Percentiles rank a stretch among this genome's conserved stretches.
Evolutionary conservation across 2,888 invertebrate species (phyloP).

Genomic region (Branchipolynoe longqiensis): DNA sequence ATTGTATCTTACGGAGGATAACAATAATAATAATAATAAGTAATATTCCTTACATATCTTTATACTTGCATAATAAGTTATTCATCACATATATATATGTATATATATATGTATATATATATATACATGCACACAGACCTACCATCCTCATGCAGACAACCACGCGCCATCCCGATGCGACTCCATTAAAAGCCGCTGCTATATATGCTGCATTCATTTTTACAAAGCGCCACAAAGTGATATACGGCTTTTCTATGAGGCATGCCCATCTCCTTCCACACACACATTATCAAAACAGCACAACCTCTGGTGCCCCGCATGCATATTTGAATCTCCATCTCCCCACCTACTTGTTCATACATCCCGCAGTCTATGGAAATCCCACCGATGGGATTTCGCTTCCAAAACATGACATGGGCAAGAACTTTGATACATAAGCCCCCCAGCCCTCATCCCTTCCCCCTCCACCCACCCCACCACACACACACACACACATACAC

Average conservation of each 20-base stretch:
- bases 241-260: slow-evolving; percentile 43
- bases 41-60: no score
- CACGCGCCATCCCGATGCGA: not conserved
- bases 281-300: slow-evolving; percentile 46
- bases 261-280: not conserved
- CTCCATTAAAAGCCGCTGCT: slow-evolving; percentile 26
- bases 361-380: not conserved
- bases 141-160: no score
- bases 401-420: slow-evolving; percentile 49
- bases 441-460: slow-evolving; percentile 6
- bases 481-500: no score
- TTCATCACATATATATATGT: no score
- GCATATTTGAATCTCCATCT: slow-evolving; percentile 46
- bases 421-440: slow-evolving; percentile 47
- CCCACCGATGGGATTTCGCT: not conserved
- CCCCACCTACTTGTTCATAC: slow-evolving; percentile 20
- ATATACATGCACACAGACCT: no score
- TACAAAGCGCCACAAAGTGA: slow-evolving; percentile 28
- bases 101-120: no score
- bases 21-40: no score
- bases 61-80: no score
- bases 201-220: slow-evolving; percentile 44
- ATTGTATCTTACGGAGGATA: no score
- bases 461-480: no score
- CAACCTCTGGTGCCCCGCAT: slow-evolving; percentile 33